Evolutionary conservation across 2,113 vertebrate genomes (phyloP).

Genomic region (Myrmecophaga tridactyla): DNA sequence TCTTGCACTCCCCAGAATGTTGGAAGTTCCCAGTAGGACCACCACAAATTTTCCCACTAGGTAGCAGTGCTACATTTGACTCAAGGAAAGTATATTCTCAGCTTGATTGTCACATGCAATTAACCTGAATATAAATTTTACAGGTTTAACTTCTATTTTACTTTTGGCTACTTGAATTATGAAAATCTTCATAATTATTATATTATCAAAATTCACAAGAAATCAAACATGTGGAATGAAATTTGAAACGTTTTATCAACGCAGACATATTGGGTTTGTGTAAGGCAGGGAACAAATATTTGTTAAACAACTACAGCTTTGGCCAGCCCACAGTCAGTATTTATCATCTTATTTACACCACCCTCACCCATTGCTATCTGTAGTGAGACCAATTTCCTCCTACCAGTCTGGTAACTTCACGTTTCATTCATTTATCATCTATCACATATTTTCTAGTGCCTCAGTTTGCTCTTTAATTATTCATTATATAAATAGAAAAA

Average conservation of each 20-base stretch:
- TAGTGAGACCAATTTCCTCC: not conserved
- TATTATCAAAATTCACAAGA: not conserved
- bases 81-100: not conserved
- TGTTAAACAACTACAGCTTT: not conserved
- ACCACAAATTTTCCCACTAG: not conserved
- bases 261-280: not conserved
- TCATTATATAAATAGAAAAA: not conserved
- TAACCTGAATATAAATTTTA: not conserved
- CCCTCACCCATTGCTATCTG: rapidly evolving
- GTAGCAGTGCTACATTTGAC: not conserved
- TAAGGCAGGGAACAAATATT: not conserved
- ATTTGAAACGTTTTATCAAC: not conserved
- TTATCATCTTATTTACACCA: not conserved
- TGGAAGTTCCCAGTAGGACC: not conserved
- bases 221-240: not conserved
- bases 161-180: not conserved
- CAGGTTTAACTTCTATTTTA: not conserved
- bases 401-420: not conserved
- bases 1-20: not conserved
- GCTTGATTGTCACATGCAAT: not conserved
- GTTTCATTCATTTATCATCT: not conserved
- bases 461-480: not conserved
- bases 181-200: not conserved
- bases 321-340: not conserved
- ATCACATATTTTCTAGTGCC: not conserved